These are phyloP conservation scores for Enteromius anoplus DNA, from an alignment of 2,797 vertebrate genomes.

Conservation along the genomic window DNA sequence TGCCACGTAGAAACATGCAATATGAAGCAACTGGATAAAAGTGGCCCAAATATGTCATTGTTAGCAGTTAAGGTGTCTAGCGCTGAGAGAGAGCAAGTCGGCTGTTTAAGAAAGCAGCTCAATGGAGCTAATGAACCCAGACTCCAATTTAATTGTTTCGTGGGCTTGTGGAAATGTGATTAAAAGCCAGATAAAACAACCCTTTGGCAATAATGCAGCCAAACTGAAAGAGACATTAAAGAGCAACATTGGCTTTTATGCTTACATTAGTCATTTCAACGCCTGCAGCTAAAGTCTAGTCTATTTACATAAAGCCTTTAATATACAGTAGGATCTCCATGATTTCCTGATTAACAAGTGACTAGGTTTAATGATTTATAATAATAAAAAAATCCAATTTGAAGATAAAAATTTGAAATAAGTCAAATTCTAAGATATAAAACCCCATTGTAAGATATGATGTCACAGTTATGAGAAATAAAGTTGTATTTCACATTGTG, in stretches of 20 bases:
- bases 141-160: conserved; percentile 28
- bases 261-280: background rate
- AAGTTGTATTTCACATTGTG: no score
- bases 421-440: no score
- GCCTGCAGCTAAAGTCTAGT: background rate
- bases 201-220: conserved; percentile 15
- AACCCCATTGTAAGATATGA: no score
- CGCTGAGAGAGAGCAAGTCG: conserved; percentile 13
- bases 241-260: background rate
- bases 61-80: conserved; percentile 7
- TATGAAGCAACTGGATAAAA: conserved; percentile 41
- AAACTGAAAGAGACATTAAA: conserved; percentile 21
- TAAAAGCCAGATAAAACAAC: conserved; percentile 28
- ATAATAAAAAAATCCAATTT: no score
- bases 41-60: conserved; percentile 30
- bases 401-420: no score
- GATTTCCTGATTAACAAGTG: background rate
- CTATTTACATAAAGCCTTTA: conserved; percentile 1
- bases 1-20: conserved; percentile 33
- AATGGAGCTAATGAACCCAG: conserved; percentile 42
- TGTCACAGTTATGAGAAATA: no score
- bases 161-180: conserved; percentile 26
- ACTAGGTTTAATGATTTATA: background rate
- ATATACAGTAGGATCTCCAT: background rate
- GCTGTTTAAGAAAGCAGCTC: conserved; percentile 33